Base-by-base conservation (phyloP, 2,888 invertebrate genomes). In the Trissonchulus sp. region DNA sequence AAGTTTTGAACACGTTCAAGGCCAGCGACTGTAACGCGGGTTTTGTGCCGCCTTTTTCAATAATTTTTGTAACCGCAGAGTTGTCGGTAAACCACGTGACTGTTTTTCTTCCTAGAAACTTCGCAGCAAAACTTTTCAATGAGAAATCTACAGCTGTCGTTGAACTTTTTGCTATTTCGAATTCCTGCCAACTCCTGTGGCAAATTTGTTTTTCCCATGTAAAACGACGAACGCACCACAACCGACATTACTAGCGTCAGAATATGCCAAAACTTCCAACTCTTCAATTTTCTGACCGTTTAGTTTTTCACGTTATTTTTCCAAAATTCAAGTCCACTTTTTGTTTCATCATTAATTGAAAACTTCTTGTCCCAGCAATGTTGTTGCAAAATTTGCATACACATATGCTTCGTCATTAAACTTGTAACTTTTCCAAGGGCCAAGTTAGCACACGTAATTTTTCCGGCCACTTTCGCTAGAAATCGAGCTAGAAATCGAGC, bases 21-120 rank as follows among this genome's bases (percentile, higher is more conserved):
- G 65, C 65, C 30, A 65, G 8, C 65, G 8, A 8, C n/a, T 65
- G 65, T 8, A 65, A 28, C 3, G 3, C 8, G 31, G 15, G 8
- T 65, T 31, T 65, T 31, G 65, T 28, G n/a, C 65, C n/a, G n/a
- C 65, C 65, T 65, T 31, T 65, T 28, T 28, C 31, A 65, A 65
- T 34, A 23, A 48, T 48, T 48, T 8, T 15, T 8, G 8, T 15
- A 23, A 48, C 48, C 8, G 48, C 48, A 23, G 30, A 15, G n/a
- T 65, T 65, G n/a, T 65, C 65, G 8, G 65, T 65, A 28, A 65
- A 65, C 8, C 3, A 8, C n/a, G 3, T 65, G 15, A 65, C 65
- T 18, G 34, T 65, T 65, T 65, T 65, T 8, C 65, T 28, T 28
- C 15, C 15, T 31, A 65, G n/a, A n/a, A n/a, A 18, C n/a, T 18